A percentile compares a stretch with the other conserved stretches of the same genome.
Conservation (phyloP, 2,113 vertebrate species). For the Percina caprodes region DNA sequence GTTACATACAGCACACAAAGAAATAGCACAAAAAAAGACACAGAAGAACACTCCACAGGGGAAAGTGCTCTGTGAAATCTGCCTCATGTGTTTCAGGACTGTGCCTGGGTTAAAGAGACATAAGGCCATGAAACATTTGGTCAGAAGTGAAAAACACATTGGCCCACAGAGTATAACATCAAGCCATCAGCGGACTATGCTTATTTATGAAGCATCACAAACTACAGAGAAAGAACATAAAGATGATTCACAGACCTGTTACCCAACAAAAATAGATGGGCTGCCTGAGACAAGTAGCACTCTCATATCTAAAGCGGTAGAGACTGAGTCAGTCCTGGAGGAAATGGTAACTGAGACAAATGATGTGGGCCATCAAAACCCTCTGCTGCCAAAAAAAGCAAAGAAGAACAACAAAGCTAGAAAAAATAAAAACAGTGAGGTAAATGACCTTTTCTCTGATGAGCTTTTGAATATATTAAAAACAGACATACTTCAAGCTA, state of each 20-base stretch:
- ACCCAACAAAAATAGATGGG: slow-evolving; percentile 60
- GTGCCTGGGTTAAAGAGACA: slow-evolving; percentile 93
- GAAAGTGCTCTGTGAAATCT: slow-evolving; percentile 90
- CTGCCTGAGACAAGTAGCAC: slow-evolving; percentile 62
- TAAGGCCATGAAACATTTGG: slow-evolving; percentile 92
- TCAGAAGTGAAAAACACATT: slow-evolving; percentile 65
- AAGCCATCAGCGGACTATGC: slow-evolving; percentile 59
- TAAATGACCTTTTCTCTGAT: slow-evolving; percentile 68
- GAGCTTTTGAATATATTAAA: slow-evolving; percentile 81
- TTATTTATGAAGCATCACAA: slow-evolving; percentile 70
- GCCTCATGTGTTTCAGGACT: slow-evolving; percentile 90
- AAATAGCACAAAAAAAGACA: slow-evolving; percentile 67
- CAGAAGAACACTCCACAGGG: slow-evolving; percentile 71
- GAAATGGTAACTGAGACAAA: slow-evolving; percentile 63
- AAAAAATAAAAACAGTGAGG: slow-evolving; percentile 76
- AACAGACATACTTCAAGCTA: slow-evolving; percentile 78
- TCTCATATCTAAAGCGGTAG: slow-evolving; percentile 64
- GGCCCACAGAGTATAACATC: slow-evolving; percentile 62
- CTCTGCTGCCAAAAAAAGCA: slow-evolving; percentile 61
- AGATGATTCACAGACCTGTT: slow-evolving; percentile 74
- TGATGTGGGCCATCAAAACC: slow-evolving; percentile 54
- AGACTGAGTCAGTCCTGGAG: slow-evolving; percentile 65
- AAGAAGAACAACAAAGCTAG: slow-evolving; percentile 77
- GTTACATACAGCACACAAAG: slow-evolving; percentile 60
- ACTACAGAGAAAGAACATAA: slow-evolving; percentile 72